Percentiles rank a stretch among this genome's conserved stretches.
phyloP scores from a whole-genome alignment of 1,140 invertebrate species.

The Eurosta solidaginis region DNA sequence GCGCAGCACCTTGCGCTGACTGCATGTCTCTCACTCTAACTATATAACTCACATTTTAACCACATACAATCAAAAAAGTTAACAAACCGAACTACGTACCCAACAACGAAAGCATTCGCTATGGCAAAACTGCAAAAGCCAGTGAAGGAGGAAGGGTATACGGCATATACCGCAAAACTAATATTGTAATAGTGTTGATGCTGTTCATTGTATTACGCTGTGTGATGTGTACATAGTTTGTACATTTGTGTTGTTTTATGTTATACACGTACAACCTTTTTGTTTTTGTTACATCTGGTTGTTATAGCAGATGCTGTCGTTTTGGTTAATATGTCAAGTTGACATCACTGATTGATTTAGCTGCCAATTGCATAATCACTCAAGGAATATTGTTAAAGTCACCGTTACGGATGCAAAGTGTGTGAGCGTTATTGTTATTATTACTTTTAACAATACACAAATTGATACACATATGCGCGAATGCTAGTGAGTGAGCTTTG shows the following conservation, averaged over 20 bases:
- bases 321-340: slow-evolving; percentile 29
- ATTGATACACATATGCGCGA: not conserved
- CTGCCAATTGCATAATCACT: slow-evolving; percentile 59
- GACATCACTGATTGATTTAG: slow-evolving; percentile 60
- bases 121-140: not conserved
- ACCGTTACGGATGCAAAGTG: not conserved
- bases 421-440: not conserved
- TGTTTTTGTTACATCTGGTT: not conserved
- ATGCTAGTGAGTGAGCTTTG: not conserved
- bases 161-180: slow-evolving; percentile 3
- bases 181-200: slow-evolving; percentile 1
- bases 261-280: not conserved
- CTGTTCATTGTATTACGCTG: not conserved
- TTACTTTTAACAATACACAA: not conserved
- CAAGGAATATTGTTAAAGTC: slow-evolving; percentile 56
- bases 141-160: too few relatives aligned
- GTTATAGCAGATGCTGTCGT: not conserved
- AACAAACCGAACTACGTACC: not conserved
- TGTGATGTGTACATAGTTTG: not conserved
- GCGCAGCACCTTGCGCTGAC: not conserved
- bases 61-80: slow-evolving; percentile 8
- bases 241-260: not conserved
- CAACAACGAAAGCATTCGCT: not conserved
- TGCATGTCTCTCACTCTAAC: too few relatives aligned
- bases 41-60: not conserved